phyloP scores from a whole-genome alignment of 2,113 vertebrate species.

The Labeo catla region DNA sequence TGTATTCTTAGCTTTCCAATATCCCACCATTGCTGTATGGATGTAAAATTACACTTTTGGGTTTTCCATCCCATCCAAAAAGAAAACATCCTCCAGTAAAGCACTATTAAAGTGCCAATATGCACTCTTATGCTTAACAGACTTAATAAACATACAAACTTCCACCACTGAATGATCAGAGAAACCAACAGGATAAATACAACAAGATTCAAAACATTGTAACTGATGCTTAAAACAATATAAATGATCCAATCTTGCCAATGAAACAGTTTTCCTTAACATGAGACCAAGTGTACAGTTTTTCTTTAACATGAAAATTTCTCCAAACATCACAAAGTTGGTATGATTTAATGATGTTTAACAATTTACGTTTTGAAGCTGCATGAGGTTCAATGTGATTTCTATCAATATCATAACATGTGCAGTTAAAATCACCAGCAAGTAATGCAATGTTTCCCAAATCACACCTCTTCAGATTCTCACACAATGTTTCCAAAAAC shows the following conservation, averaged over 20 bases:
- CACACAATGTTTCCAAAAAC: too few relatives aligned
- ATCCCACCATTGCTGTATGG: slow-evolving; percentile 7
- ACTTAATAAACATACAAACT: not conserved
- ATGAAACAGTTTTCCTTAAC: too few relatives aligned
- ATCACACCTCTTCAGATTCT: too few relatives aligned
- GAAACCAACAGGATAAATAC: slow-evolving; percentile 3
- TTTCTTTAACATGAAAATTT: too few relatives aligned
- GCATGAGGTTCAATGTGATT: not conserved
- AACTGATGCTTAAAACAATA: not conserved
- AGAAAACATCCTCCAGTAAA: not conserved
- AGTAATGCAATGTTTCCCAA: too few relatives aligned
- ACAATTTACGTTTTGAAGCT: not conserved
- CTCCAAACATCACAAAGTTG: too few relatives aligned
- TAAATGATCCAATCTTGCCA: too few relatives aligned
- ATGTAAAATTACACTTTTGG: not conserved
- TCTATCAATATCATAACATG: not conserved
- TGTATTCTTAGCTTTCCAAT: not conserved
- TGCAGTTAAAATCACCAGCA: too few relatives aligned
- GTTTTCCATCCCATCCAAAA: slow-evolving; percentile 1
- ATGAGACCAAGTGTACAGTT: too few relatives aligned
- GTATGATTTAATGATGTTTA: not conserved
- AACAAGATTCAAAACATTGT: slow-evolving; percentile 3
- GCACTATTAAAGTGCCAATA: not conserved
- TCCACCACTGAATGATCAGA: slow-evolving; percentile 6
- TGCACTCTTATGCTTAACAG: slow-evolving; percentile 42